Evolutionary conservation across 2,797 vertebrate species (phyloP), one percentile per base, ranked within the genome.

Genomic region (Pampus argenteus): DNA sequence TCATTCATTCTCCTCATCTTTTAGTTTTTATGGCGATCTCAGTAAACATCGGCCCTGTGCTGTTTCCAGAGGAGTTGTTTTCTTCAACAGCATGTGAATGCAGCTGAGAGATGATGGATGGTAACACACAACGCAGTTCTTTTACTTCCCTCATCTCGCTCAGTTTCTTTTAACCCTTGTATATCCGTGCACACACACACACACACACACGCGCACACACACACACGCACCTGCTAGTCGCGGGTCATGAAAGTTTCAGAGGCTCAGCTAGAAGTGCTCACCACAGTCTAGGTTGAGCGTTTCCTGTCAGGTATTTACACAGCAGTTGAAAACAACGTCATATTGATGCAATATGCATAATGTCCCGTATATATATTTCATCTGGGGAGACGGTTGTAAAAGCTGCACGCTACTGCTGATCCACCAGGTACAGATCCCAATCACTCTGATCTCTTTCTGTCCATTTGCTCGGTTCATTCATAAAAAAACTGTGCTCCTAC

Each of bases 1-100:
- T 88, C 80, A 82, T 88, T 89, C 65, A 89, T 85, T 73, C 55
- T 57, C 73, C 72, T 79, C n/a, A n/a, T n/a, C n/a, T n/a, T n/a
- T 77, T 66, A 42, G 74, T 83, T 85, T 83, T 73, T 68, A 87
- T 81, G 69, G 67, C 11, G 47, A 78, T 79, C 58, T 62, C 66
- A 45, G 77, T 63, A 80, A 86, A 76, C 83, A 82, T 36, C 34
- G 11, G 52, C 52, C 49, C 59, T n/a, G 65, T 36, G 57, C 64
- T 42, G 52, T 11, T 44, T 71, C 79, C 79, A 28, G 42, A 69
- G 71, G 60, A 71, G 56, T 22, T 66, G 65, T 67, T 63, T 77
- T 48, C 40, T 68, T 66, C 59, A 44, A 60, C 54, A 29, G 68
- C 36, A 66, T 42, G 68, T 38, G 70, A 68, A 67, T 25, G 62